Percentiles rank a stretch among this genome's conserved stretches.
phyloP scores from a whole-genome alignment of 2,888 invertebrate species.

The Rhamphomyia laevipes region DNA sequence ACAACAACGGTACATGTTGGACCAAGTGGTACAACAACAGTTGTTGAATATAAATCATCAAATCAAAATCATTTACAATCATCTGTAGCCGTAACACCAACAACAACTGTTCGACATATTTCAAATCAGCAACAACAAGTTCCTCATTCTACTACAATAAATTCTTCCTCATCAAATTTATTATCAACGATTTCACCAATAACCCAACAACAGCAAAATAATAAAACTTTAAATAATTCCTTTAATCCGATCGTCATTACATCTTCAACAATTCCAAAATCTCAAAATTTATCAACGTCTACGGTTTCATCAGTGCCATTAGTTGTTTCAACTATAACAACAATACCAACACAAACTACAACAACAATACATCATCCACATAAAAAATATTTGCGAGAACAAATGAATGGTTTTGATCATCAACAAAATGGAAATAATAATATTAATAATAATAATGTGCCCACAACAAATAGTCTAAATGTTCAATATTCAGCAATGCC shows the following conservation, averaged over 20 bases:
- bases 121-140: neutral
- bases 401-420: slow-evolving; percentile 34
- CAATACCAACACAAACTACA: slow-evolving; percentile 21
- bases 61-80: slow-evolving; percentile 22
- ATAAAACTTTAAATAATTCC: neutral
- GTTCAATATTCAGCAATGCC: slow-evolving; percentile 7
- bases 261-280: slow-evolving; percentile 8
- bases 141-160: neutral
- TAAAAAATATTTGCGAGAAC: slow-evolving; percentile 37
- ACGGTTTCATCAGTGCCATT: slow-evolving; percentile 11
- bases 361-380: slow-evolving; percentile 35
- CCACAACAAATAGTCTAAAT: slow-evolving; percentile 11
- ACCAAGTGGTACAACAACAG: slow-evolving; percentile 36
- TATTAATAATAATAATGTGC: slow-evolving; percentile 3
- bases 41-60: slow-evolving; percentile 33
- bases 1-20: slow-evolving; percentile 36
- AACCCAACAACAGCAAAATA: neutral
- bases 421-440: slow-evolving; percentile 3
- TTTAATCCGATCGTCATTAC: slow-evolving; percentile 1
- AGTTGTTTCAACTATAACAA: slow-evolving; percentile 18
- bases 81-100: slow-evolving; percentile 7
- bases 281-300: slow-evolving; percentile 16
- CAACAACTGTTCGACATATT: neutral
- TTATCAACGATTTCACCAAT: neutral
- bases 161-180: slow-evolving; percentile 1